phyloP scores from a whole-genome alignment of 2,888 invertebrate species.

The Chymomyza procnemis region DNA sequence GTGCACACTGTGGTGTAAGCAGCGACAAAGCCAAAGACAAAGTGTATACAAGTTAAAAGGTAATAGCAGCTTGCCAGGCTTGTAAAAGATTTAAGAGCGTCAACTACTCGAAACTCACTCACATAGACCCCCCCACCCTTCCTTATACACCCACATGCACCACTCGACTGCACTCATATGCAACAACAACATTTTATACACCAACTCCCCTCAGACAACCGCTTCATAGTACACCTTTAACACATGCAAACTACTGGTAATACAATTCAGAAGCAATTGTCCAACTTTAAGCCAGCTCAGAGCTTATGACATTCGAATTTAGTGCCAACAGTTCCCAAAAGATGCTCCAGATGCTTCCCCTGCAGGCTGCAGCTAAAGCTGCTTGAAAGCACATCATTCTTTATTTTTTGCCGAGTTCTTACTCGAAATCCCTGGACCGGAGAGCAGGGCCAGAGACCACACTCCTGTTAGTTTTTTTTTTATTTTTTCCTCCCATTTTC shows the following conservation, averaged over 20 bases:
- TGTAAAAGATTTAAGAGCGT: not conserved
- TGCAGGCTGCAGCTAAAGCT: not conserved
- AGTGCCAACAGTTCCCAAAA: not conserved
- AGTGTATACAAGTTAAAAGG: not conserved
- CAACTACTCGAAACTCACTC: not conserved
- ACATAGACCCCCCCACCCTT: not conserved
- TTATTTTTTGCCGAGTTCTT: not conserved
- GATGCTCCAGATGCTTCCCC: not conserved
- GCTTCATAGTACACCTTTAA: not conserved
- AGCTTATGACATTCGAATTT: not conserved
- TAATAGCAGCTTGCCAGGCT: not conserved
- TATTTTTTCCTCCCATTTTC: not conserved
- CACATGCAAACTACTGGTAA: not conserved
- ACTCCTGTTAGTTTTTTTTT: not conserved
- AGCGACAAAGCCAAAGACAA: not conserved
- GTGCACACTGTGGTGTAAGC: not conserved
- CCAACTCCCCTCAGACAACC: not conserved
- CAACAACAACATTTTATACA: not conserved
- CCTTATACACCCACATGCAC: too few relatives aligned
- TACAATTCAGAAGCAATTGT: not conserved
- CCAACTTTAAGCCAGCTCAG: not conserved
- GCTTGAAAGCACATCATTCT: constrained; percentile 21
- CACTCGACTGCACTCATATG: not conserved
- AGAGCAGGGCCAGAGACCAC: not conserved
- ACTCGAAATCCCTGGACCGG: not conserved